phyloP scores from a whole-genome alignment of 2,888 invertebrate species.

The Tryphoninae sp. region DNA sequence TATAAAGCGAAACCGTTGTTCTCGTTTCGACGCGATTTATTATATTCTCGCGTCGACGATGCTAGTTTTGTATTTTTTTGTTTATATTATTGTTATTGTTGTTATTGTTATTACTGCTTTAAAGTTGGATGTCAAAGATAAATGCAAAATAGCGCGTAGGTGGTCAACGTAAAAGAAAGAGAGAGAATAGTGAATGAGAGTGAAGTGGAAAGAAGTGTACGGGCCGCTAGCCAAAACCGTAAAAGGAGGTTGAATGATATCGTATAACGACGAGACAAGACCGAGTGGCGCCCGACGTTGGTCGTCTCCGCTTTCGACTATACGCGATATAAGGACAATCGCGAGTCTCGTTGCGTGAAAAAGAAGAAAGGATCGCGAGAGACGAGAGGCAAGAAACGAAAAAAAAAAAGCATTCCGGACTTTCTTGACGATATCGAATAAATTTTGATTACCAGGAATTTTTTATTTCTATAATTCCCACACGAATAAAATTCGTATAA shows the following conservation, averaged over 20 bases:
- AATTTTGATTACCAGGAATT: neutral
- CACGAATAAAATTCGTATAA: neutral
- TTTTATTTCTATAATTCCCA: neutral
- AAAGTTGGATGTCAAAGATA: conserved; percentile 9
- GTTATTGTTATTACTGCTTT: neutral
- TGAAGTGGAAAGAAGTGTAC: conserved; percentile 25
- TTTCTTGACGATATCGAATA: neutral
- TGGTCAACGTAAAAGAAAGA: conserved; percentile 27
- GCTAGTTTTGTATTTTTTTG: too few species aligned
- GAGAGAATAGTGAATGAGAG: conserved; percentile 23
- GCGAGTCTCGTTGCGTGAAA: conserved; percentile 42
- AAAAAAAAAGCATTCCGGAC: neutral
- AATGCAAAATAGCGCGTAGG: conserved; percentile 4
- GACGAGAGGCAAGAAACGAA: conserved; percentile 1
- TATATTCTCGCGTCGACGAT: too few species aligned
- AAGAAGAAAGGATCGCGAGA: conserved; percentile 26
- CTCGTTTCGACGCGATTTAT: too few species aligned
- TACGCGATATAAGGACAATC: conserved; percentile 29
- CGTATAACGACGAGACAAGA: conserved; percentile 59
- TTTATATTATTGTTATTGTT: neutral
- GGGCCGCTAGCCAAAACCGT: conserved; percentile 61
- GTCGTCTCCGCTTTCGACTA: conserved; percentile 36
- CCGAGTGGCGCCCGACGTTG: conserved; percentile 59
- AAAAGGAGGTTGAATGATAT: conserved; percentile 60
- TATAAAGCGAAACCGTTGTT: too few species aligned